phyloP scores from a whole-genome alignment of 2,113 vertebrate species.

The Puntigrus tetrazona region DNA sequence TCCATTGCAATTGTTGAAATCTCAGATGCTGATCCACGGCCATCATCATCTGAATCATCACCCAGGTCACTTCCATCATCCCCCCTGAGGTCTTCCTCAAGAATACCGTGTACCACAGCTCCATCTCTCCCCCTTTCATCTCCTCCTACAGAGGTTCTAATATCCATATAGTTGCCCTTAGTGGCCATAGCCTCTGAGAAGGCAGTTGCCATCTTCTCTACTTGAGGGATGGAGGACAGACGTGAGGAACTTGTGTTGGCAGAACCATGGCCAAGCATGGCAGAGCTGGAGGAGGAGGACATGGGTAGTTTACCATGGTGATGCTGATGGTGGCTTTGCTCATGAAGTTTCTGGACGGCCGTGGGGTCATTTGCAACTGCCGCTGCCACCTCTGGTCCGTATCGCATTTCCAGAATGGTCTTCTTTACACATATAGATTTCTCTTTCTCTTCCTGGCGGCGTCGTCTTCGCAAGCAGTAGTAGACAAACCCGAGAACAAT shows the following conservation, averaged over 20 bases:
- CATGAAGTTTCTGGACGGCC: constrained; percentile 90
- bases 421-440: constrained; percentile 97
- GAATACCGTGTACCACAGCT: constrained; percentile 62
- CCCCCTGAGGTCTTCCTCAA: constrained; percentile 71
- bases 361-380: constrained; percentile 82
- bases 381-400: constrained; percentile 88
- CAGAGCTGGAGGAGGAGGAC: constrained; percentile 81
- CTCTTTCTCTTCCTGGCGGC: constrained; percentile 93
- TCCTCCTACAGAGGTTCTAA: constrained; percentile 79
- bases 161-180: constrained; percentile 97
- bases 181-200: constrained; percentile 85
- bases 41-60: constrained; percentile 88
- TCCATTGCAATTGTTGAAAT: constrained; percentile 99
- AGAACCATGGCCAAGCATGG: constrained; percentile 74
- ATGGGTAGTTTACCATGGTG: constrained; percentile 85
- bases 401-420: constrained; percentile 97
- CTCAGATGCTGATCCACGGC: constrained; percentile 92
- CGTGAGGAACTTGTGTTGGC: constrained; percentile 81
- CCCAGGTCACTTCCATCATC: constrained; percentile 78
- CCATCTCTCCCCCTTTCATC: constrained; percentile 70
- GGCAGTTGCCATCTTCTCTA: constrained; percentile 87
- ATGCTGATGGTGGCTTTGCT: constrained; percentile 85
- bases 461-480: constrained; percentile 90
- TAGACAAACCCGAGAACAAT: constrained; percentile 93
- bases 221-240: constrained; percentile 93